Evolutionary conservation across 37 sponge, comb jelly and placozoan genomes (phyloP), one percentile per base, ranked within the genome.

Genomic region (Eunapius fragilis): DNA sequence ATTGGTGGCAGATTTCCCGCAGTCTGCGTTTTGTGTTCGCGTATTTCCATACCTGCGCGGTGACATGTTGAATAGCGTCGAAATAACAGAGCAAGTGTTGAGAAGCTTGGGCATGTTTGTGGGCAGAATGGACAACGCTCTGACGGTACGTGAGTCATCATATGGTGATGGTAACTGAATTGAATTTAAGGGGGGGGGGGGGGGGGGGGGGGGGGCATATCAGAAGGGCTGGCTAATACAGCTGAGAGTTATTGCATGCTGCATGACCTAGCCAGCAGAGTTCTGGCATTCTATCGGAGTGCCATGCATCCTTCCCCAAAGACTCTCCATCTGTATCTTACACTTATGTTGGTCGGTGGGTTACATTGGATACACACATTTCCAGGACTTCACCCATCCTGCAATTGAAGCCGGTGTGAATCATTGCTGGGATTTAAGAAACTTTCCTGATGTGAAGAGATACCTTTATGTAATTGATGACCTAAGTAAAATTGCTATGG

Each of bases 11-110:
- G 0, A 25, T 31, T 28, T 24, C 34, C 25, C 24, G 0, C 30
- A 36, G 76, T 23, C 22, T 2, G 10, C 41, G 34, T 81, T 74
- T 67, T 47, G 67, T 80, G 82, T 74, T 12, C 68, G 88, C 11
- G 81, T 87, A 25, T 24, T 87, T 25, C 6, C 31, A 32, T 87
- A 50, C 34, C 4, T 87, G 11, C 76, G 76, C 11, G 88, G 88
- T 10, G 45, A 33, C 2, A 19, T 87, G 28, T 37, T 87, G 37
- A 67, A 83, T 67, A 33, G 23, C 11, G 80, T 87, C 33, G 36
- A 0, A 1, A 9, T 67, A 22, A 74, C 88, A 6, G 37, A 76
- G 23, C 14, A 38, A 31, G n/a, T 81, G 26, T 23, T 75, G 76
- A 75, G 68, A 45, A 24, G 72, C 5, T 23, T 81, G 14, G 88